Evolutionary conservation across 2,797 vertebrate species (phyloP).

Genomic region (Gymnoscopelus braueri): DNA sequence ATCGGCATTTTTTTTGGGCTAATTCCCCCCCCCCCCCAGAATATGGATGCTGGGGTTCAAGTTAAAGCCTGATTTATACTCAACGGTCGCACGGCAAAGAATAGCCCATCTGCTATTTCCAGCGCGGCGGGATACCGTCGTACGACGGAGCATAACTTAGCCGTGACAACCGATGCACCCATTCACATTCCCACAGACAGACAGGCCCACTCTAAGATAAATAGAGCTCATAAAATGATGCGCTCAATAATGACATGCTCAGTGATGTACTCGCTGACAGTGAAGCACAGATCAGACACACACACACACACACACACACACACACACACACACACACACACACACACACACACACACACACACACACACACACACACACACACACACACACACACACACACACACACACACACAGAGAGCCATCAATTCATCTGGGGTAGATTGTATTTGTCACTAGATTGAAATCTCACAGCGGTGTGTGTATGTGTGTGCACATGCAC

Average conservation of each 20-base stretch:
- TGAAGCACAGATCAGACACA: slow-evolving; percentile 11
- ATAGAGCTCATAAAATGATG: slow-evolving; percentile 23
- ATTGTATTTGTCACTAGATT: slow-evolving; percentile 38
- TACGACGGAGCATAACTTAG: too few relatives aligned
- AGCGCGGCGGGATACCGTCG: too few relatives aligned
- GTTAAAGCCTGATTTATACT: too few relatives aligned
- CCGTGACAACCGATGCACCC: not conserved
- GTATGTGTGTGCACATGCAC: slow-evolving; percentile 6
- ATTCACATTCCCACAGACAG: slow-evolving; percentile 2
- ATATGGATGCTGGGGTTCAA: too few relatives aligned
- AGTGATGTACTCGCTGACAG: slow-evolving; percentile 42
- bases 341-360: slow-evolving; percentile 3
- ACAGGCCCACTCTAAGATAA: slow-evolving; percentile 19
- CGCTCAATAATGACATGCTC: slow-evolving; percentile 41
- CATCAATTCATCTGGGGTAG: slow-evolving; percentile 33
- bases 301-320: slow-evolving; percentile 8
- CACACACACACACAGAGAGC: slow-evolving; percentile 4
- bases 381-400: not conserved
- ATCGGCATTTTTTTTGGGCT: too few relatives aligned
- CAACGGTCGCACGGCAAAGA: too few relatives aligned
- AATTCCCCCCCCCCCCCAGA: too few relatives aligned
- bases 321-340: not conserved
- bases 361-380: slow-evolving; percentile 8
- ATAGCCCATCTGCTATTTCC: too few relatives aligned
- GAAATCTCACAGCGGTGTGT: slow-evolving; percentile 33